phyloP scores from a whole-genome alignment of 2,888 invertebrate species.

The Ectemnius lituratus region DNA sequence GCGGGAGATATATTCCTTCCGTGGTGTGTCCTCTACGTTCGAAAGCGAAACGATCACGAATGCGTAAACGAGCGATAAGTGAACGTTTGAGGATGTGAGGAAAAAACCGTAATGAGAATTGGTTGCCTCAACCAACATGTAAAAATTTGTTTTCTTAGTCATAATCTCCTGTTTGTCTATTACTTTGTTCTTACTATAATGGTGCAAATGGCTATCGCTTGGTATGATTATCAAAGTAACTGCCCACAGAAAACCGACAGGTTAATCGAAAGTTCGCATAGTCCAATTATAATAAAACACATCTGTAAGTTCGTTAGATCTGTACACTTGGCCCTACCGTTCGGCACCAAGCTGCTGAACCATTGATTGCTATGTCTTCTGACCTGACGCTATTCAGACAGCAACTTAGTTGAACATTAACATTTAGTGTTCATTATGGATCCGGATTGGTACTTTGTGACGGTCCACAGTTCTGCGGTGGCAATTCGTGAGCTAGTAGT shows the following conservation, averaged over 20 bases:
- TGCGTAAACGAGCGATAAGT: constrained; percentile 27
- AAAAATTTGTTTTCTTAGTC: constrained; percentile 57
- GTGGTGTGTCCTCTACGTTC: constrained; percentile 28
- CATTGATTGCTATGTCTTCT: constrained; percentile 58
- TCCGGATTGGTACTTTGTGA: constrained; percentile 72
- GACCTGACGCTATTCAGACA: constrained; percentile 65
- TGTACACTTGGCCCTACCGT: constrained; percentile 64
- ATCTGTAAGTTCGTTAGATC: constrained; percentile 60
- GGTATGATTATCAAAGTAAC: constrained; percentile 52
- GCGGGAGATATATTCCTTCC: constrained; percentile 6
- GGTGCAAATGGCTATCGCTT: constrained; percentile 62
- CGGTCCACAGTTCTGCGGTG: constrained; percentile 69
- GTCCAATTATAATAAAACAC: constrained; percentile 56
- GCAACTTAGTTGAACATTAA: constrained; percentile 58
- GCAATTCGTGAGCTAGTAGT: constrained; percentile 56
- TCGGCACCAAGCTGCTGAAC: constrained; percentile 59
- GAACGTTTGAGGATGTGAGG: constrained; percentile 28
- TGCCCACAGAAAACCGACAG: constrained; percentile 56
- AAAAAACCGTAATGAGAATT: constrained; percentile 43
- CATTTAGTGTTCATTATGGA: constrained; percentile 73
- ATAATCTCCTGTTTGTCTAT: constrained; percentile 43
- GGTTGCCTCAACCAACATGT: constrained; percentile 58
- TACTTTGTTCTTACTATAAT: constrained; percentile 42
- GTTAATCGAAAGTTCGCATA: constrained; percentile 53
- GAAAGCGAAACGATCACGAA: constrained; percentile 36